Evolutionary conservation across 2,797 vertebrate species (phyloP).

Genomic region (Delichon dasypus): DNA sequence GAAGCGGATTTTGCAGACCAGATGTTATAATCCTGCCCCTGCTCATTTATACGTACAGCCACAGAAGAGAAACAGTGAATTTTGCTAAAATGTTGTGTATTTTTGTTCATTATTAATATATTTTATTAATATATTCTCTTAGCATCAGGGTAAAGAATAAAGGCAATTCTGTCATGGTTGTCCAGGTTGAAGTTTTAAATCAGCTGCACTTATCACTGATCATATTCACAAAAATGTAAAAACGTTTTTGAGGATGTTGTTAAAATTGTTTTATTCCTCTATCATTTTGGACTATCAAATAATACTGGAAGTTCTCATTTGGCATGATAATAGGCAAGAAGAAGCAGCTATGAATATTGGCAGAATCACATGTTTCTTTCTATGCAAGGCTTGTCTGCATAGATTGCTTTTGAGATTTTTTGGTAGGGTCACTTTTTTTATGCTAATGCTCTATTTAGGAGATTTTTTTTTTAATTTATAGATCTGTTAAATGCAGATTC

Average conservation of each 20-base stretch:
- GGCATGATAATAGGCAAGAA: not conserved
- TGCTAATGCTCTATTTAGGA: not conserved
- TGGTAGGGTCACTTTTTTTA: not conserved
- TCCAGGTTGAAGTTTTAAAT: not conserved
- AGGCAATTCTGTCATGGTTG: not conserved
- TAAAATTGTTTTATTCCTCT: not conserved
- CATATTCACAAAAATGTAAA: not conserved
- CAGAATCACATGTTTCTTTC: not conserved
- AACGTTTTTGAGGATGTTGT: not conserved
- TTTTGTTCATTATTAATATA: not conserved
- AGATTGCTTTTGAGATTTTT: not conserved
- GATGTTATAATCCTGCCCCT: not conserved
- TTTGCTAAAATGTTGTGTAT: not conserved
- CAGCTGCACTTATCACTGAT: not conserved
- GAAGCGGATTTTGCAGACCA: not conserved
- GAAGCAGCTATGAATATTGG: not conserved
- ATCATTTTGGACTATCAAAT: not conserved
- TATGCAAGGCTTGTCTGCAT: accelerated
- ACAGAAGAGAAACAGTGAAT: not conserved
- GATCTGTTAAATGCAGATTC: not conserved
- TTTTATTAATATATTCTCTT: not conserved
- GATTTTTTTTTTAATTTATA: not conserved
- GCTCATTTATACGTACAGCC: not conserved
- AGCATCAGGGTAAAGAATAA: not conserved
- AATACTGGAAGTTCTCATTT: not conserved